Base-by-base conservation (phyloP, 2,888 invertebrate genomes). In the Cotesia congregata region DNA sequence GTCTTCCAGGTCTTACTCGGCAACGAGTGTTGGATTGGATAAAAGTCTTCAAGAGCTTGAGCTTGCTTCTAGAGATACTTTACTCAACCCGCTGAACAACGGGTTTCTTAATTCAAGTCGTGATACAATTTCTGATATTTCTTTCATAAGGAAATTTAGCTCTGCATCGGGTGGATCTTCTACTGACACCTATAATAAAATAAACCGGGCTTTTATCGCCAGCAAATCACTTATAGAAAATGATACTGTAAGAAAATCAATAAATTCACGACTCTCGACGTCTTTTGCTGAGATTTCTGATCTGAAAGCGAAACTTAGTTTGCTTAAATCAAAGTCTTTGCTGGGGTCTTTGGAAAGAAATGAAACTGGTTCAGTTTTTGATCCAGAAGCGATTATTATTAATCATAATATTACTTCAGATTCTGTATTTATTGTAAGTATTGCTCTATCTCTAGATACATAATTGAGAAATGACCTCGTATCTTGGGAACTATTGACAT, bases 401-500 rank as follows among this genome's bases (percentile, higher is more conserved):
- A 82, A 78, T 67, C 82, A 82, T 2, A 82, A 81, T 73, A 77
- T 76, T 41, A 85, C 84, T 7, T 81, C 81, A 4, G 86, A 87
- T 79, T 86, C 87, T 67, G 86, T 86, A 59, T 87, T 85, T 75
- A 41, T 74, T 72, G 87, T 87, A 83, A 86, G 85, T 81, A 61
- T 61, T 39, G 17, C 17, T 17, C 17, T 17, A 17, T 17, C 17
- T 17, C 17, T 17, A 17, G 17, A 17, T 17, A 17, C 17, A 17
- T 17, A 17, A 17, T 17, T 17, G 1, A 17, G 17, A 17, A 17
- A 1, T 17, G 17, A 17, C 17, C 17, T 17, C 1, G 17, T 17
- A 17, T 17, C 17, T 17, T 17, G 17, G 17, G 17, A 17, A 17
- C 17, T 17, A 17, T 17, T 17, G 17, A 17, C 17, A 17, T 17